phyloP scores from a whole-genome alignment of 1,140 invertebrate genomes.

The Mya arenaria region DNA sequence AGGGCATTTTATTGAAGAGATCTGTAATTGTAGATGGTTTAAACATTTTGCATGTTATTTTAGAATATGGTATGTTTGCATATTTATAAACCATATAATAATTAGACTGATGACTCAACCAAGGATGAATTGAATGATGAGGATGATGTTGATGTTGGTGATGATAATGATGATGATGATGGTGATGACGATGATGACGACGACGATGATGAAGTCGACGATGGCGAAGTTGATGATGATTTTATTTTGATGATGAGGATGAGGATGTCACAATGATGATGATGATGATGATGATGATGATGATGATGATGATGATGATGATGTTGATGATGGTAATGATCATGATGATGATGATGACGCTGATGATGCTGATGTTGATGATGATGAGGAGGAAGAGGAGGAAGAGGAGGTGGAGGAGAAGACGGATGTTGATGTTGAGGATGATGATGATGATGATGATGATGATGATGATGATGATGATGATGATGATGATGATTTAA shows the following conservation, averaged over 20 bases:
- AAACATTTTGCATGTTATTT: too few relatives aligned
- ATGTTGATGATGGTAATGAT: slow-evolving; percentile 51
- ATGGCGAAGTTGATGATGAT: slow-evolving; percentile 47
- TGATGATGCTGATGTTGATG: not conserved
- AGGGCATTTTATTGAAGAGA: too few relatives aligned
- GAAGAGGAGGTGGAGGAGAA: not conserved
- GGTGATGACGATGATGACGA: too few relatives aligned
- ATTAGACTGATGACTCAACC: too few relatives aligned
- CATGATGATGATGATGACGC: not conserved
- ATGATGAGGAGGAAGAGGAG: not conserved
- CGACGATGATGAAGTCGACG: slow-evolving; percentile 26
- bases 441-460: not conserved
- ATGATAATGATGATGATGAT: too few relatives aligned
- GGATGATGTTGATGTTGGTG: too few relatives aligned
- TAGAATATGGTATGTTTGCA: too few relatives aligned
- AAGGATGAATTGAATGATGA: too few relatives aligned
- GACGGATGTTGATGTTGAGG: not conserved
- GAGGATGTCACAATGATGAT: slow-evolving; percentile 31
- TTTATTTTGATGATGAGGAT: slow-evolving; percentile 51
- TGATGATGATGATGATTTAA: too few relatives aligned
- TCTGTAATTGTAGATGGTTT: too few relatives aligned
- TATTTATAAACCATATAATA: too few relatives aligned
- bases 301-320: slow-evolving; percentile 9
- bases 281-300: slow-evolving; percentile 37
- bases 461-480: slow-evolving; percentile 4